Evolutionary conservation across 2,888 invertebrate species (phyloP), one percentile per base, ranked within the genome.

Genomic region (Eristalis pertinax): DNA sequence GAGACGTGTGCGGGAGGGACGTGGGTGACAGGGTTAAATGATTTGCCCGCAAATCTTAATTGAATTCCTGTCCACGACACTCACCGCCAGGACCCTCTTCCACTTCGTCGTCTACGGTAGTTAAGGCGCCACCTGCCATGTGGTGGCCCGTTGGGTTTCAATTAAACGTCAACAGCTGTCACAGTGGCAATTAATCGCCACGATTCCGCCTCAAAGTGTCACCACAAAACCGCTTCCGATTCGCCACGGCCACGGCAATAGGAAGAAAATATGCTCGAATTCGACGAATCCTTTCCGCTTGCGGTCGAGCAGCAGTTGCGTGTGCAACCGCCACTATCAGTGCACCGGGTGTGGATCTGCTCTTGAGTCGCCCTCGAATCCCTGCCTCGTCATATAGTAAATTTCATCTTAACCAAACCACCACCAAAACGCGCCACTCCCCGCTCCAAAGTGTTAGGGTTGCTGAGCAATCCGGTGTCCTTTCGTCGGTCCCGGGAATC

Each of bases 391-490:
- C 26, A 60, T 26, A 60, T 60, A n/a, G n/a, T n/a, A 65, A 65
- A 38, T 65, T 65, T 65, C 38, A 5, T 35, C 26, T 19, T 19
- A 50, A 19, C 19, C 50, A 19, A 19, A 50, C 50, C 50, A n/a
- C 19, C 50, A 50, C 19, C 19, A 1, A n/a, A 2, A 1, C 7
- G n/a, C 7, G 19, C 19, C 50, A 4, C 50, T 19, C 19, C 8
- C 32, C 22, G 60, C 29, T 43, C 62, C 68, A 24, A 83, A 76
- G 83, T 87, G 83, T 83, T 68, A 87, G 87, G 69, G 79, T 73
- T 72, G 69, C 73, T 87, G 76, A 76, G 84, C 83, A 76, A 68
- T 69, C 86, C 78, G 75, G 81, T 64, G 77, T 85, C 65, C 81
- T 35, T 8, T 60, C 22, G 64, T 65, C 62, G 56, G 72, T 64